These are phyloP conservation scores for Nanger granti DNA, from an alignment of 2,113 vertebrate genomes.

Conservation along the genomic window DNA sequence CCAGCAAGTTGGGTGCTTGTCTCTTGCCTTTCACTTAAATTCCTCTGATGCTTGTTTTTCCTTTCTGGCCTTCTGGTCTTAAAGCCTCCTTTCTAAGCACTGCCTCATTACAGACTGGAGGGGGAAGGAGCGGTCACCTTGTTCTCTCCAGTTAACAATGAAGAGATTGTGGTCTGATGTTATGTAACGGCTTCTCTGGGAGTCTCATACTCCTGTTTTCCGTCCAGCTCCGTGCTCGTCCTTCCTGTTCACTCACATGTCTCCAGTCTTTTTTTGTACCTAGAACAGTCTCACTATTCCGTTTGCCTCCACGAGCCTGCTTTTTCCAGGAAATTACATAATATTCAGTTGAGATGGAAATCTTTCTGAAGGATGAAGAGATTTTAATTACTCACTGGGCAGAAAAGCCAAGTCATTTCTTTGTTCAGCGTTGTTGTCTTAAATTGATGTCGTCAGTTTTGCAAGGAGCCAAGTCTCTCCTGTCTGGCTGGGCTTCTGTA, in stretches of 20 bases:
- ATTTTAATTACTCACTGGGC: conserved; percentile 24
- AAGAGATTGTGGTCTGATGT: neutral
- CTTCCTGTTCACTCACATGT: neutral
- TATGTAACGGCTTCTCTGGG: neutral
- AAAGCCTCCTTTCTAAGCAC: neutral
- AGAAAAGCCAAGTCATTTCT: conserved; percentile 30
- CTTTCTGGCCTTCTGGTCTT: neutral
- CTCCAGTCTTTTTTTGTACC: neutral
- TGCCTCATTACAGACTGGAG: neutral
- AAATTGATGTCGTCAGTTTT: neutral
- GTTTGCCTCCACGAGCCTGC: neutral
- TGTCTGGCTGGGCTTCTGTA: neutral
- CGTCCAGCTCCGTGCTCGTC: neutral
- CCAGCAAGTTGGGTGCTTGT: neutral
- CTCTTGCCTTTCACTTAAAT: neutral
- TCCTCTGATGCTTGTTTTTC: neutral
- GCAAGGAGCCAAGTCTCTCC: neutral
- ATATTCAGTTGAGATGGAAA: conserved; percentile 17
- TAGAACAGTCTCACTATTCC: neutral
- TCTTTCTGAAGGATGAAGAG: conserved; percentile 34
- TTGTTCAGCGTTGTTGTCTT: neutral
- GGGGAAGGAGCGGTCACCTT: neutral
- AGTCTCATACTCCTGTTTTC: neutral
- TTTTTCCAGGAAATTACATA: conserved; percentile 44
- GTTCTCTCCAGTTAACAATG: neutral